Base-by-base conservation (phyloP, 1,140 invertebrate species). In the Drosophila azteca region DNA sequence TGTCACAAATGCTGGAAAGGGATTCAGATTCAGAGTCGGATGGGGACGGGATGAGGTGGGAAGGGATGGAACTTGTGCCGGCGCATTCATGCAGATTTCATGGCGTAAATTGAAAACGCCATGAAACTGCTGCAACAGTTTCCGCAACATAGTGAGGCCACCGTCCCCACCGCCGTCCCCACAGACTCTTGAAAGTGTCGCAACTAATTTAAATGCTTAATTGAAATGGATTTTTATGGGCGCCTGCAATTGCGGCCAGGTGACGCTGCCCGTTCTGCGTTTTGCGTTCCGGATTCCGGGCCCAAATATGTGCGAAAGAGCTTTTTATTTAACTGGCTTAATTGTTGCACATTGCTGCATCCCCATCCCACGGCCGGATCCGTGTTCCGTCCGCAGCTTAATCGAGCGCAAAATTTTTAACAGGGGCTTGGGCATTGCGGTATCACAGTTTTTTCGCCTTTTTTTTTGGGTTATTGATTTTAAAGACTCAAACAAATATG, bases 181-280 rank as follows among this genome's bases (percentile, higher is more conserved):
- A 31, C 53, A 29, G 13, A 29, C 51, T 58, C 65, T 61, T 78
- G 69, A 89, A 78, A 84, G 88, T 80, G 83, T 88, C 77, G 82
- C 88, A 85, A 90, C 87, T 90, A 87, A 90, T 90, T 90, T 90
- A 90, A 90, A 90, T 90, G 76, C 82, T 90, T 90, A 90, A 90
- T 90, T 90, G 88, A 90, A 90, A 90, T 83, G 84, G 85, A 84
- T 89, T 89, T 84, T 89, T 88, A 89, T 89, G 84, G 85, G 61
- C 77, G 73, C 83, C 71, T 60, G 59, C 45, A 76, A 79, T 88
- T 66, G 74, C 69, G 74, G 58, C 60, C 83, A 88, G 82, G 75
- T 87, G 67, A 44, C 69, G 61, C 45, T 52, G 59, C 61, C 11
- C 35, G 17, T 20, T 20, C 17, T 20, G 17, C 35, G 35, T 13